Evolutionary conservation across 1,140 invertebrate species (phyloP).

Genomic region (Drosophila nigromelanica): DNA sequence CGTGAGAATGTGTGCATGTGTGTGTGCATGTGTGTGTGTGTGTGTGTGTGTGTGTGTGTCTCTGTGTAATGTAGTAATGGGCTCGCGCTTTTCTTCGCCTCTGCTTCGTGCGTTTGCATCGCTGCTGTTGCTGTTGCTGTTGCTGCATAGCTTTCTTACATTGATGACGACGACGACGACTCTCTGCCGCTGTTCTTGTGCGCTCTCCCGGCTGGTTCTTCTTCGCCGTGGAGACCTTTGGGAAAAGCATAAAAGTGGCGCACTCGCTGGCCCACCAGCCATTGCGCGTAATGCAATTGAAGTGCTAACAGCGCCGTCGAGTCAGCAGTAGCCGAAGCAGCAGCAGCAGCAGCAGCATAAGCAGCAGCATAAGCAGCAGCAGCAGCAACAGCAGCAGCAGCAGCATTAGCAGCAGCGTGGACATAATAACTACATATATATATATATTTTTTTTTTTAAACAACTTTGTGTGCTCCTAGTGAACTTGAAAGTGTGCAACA

Average conservation of each 20-base stretch:
- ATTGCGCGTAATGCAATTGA: constrained; percentile 84
- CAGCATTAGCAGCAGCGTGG: constrained; percentile 51
- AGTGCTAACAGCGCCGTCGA: constrained; percentile 80
- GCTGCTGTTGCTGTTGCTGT: constrained; percentile 22
- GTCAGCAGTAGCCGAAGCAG: constrained; percentile 40
- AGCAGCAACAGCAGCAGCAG: constrained; percentile 31
- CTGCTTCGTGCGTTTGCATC: constrained; percentile 47
- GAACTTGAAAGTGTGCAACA: constrained; percentile 44
- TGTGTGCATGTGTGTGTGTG: constrained; percentile 22
- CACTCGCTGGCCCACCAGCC: constrained; percentile 78
- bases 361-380: constrained; percentile 38
- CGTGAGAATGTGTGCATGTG: constrained; percentile 14
- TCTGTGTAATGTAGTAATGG: constrained; percentile 67
- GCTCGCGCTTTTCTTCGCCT: constrained; percentile 59
- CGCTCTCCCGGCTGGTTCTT: constrained; percentile 53
- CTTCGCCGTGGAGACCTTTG: constrained; percentile 59
- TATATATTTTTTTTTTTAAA: constrained; percentile 75
- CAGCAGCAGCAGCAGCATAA: constrained; percentile 32
- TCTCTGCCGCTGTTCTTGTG: constrained; percentile 52
- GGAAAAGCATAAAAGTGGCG: constrained; percentile 84
- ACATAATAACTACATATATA: constrained; percentile 44
- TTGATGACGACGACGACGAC: constrained; percentile 10
- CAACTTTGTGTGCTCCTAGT: constrained; percentile 45
- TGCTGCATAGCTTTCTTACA: constrained; percentile 45
- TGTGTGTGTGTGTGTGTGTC: constrained; percentile 32